Conservation (phyloP, 2,888 invertebrate genomes). For the Trissoscelio sp. region DNA sequence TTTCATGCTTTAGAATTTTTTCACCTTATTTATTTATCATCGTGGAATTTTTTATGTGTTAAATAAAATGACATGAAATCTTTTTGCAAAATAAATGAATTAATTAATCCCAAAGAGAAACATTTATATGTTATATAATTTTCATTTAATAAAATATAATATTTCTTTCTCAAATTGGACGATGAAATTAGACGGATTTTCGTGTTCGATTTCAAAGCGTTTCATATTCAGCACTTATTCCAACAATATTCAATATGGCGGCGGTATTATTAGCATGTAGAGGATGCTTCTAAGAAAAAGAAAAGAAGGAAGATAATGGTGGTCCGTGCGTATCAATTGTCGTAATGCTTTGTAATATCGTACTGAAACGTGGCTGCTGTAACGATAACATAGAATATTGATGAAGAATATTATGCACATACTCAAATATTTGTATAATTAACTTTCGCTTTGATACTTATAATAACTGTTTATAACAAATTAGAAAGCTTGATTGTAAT, state of each 20-base stretch:
- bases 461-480: conserved; percentile 54
- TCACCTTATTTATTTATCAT: too few species aligned
- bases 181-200: conserved; percentile 46
- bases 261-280: conserved; percentile 54
- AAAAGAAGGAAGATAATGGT: conserved; percentile 49
- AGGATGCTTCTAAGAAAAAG: conserved; percentile 39
- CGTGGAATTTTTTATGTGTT: too few species aligned
- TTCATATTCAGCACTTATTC: conserved; percentile 55
- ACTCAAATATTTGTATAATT: conserved; percentile 44
- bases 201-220: conserved; percentile 42
- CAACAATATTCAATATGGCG: conserved; percentile 49
- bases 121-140: too few species aligned
- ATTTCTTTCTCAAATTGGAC: conserved; percentile 24
- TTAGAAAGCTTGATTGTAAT: conserved; percentile 33
- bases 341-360: conserved; percentile 60
- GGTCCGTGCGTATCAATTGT: conserved; percentile 37
- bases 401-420: conserved; percentile 58
- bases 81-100: too few species aligned
- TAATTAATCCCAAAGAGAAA: too few species aligned
- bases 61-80: too few species aligned
- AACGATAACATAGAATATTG: conserved; percentile 54
- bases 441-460: conserved; percentile 50
- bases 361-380: conserved; percentile 48
- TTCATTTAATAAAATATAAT: conserved; percentile 12
- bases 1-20: too few species aligned